Base-by-base conservation (phyloP, 2,113 vertebrate species). In the Monopterus albus region DNA sequence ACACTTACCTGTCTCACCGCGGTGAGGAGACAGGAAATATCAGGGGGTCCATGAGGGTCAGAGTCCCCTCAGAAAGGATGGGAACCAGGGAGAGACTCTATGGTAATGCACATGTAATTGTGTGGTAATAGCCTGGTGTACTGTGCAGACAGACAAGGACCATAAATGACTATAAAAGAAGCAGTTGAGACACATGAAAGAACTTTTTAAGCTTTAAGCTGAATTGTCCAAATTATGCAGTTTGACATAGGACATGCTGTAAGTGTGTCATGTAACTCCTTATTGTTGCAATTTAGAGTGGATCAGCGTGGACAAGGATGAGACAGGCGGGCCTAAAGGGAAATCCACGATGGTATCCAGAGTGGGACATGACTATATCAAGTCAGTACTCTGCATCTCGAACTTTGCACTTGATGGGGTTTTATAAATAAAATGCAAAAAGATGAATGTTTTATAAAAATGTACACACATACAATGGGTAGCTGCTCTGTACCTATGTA, bases 11-110 rank as follows among this genome's bases (percentile, higher is more conserved):
- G 67, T 97, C 96, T 9, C 97, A 99, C 90, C 95, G 97, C 0
- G 97, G 97, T 0, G 97, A 99, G 84, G 97, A 99, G 83, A 98
- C 96, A 0, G 97, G 97, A 66, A 99, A 99, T 87, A 98, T 99
- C 91, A 93, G 97, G 0, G 97, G 97, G 6, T 97, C 95, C 86
- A 98, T 99, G 97, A 95, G 95, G 85, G 97, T 98, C 75, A 91
- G 96, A 47, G 97, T 98, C 28, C 97, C 97, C 0, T 91, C 95
- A 0, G 97, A 99, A 82, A 94, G 97, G 66, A 88, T 97, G 93
- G 96, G 96, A 69, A 98, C 97, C 81, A 94, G 97, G 0, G 96
- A 99, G 83, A 91, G 97, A 58, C 95, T 99, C 40, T 99, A 99
- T 0, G 96, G 97, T 98, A 92, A 49, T 47, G 10, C 52, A 25